Percentiles rank a stretch among this genome's conserved stretches.
These are phyloP conservation scores for Macaria notata DNA, from an alignment of 2,888 invertebrate species.

Conservation along the genomic window DNA sequence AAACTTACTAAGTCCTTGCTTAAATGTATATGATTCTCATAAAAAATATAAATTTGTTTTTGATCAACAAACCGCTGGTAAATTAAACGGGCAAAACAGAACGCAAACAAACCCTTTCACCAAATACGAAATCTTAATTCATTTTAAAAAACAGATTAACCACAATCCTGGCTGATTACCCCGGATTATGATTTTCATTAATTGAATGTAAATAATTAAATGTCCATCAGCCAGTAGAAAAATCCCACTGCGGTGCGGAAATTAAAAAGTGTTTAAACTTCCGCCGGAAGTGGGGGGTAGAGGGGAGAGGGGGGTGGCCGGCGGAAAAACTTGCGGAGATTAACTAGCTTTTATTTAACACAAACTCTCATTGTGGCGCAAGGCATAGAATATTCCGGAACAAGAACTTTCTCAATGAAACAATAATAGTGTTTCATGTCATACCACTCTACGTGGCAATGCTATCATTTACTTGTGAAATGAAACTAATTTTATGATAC, in stretches of 20 bases:
- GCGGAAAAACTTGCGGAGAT: conserved; percentile 65
- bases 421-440: too few species aligned
- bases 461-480: too few species aligned
- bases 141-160: conserved; percentile 43
- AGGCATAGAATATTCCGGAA: too few species aligned
- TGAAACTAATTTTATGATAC: too few species aligned
- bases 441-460: too few species aligned
- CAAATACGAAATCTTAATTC: conserved; percentile 28
- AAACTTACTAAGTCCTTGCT: too few species aligned
- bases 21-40: too few species aligned
- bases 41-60: too few species aligned
- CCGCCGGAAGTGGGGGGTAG: conserved; percentile 56
- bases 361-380: conserved; percentile 1
- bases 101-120: conserved; percentile 4
- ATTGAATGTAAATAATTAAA: conserved; percentile 79
- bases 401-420: too few species aligned
- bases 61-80: too few species aligned
- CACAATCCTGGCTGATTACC: conserved; percentile 44
- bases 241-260: conserved; percentile 73
- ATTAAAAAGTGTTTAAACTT: conserved; percentile 75
- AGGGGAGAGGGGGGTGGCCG: conserved; percentile 45
- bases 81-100: background rate
- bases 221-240: conserved; percentile 71
- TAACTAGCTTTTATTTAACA: conserved; percentile 50
- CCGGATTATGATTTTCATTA: conserved; percentile 69